Conservation (phyloP, 1,140 invertebrate genomes). For the Probaryconus sp. region DNA sequence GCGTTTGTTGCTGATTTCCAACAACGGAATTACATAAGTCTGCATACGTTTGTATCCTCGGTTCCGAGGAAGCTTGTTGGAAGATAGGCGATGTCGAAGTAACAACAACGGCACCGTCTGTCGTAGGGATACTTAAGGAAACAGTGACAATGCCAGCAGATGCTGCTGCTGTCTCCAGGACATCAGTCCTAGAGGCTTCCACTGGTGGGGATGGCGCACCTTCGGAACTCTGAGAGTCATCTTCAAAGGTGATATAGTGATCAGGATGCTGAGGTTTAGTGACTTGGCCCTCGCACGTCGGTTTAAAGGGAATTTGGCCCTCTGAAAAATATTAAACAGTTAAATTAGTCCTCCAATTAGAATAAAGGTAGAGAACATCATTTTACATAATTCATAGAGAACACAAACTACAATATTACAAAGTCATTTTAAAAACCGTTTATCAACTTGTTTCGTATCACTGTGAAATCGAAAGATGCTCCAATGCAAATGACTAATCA, state of each 20-base stretch:
- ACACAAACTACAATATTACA: too few species aligned
- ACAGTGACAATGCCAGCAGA: slow-evolving; percentile 83
- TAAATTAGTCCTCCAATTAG: slow-evolving; percentile 19
- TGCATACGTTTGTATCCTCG: slow-evolving; percentile 79
- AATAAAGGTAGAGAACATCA: too few species aligned
- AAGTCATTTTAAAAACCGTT: too few species aligned
- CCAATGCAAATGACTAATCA: too few species aligned
- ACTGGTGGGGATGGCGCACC: slow-evolving; percentile 78
- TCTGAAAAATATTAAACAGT: slow-evolving; percentile 78
- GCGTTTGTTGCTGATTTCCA: slow-evolving; percentile 71
- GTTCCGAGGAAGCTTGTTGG: slow-evolving; percentile 72
- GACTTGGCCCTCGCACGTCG: slow-evolving; percentile 91
- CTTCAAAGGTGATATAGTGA: slow-evolving; percentile 90
- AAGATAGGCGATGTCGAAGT: slow-evolving; percentile 78
- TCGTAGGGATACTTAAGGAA: slow-evolving; percentile 81
- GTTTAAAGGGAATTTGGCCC: slow-evolving; percentile 93
- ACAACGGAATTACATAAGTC: slow-evolving; percentile 81
- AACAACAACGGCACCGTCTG: slow-evolving; percentile 79
- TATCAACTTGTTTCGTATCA: too few species aligned
- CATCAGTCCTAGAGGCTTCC: slow-evolving; percentile 74
- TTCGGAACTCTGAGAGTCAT: slow-evolving; percentile 91
- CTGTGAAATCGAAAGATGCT: too few species aligned
- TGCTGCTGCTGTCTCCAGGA: slow-evolving; percentile 81
- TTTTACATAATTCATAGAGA: too few species aligned
- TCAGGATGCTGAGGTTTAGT: slow-evolving; percentile 89